Conservation (phyloP, 2,113 vertebrate species). For the Phyllopteryx taeniolatus region DNA sequence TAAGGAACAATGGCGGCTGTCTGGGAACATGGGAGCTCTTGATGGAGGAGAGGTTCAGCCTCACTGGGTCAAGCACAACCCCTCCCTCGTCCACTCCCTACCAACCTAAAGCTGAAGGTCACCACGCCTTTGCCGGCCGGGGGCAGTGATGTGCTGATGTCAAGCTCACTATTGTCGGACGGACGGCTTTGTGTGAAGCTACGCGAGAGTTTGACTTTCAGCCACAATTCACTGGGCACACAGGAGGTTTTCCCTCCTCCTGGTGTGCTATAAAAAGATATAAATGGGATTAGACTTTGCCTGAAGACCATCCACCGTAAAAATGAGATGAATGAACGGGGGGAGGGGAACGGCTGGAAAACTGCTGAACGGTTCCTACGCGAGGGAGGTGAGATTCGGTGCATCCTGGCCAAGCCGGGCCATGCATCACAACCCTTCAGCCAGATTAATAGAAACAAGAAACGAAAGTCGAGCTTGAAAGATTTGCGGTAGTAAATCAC, state of each 20-base stretch:
- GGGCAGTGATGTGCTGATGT: conserved; percentile 52
- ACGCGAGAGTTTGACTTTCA: conserved; percentile 20
- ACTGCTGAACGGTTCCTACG: conserved; percentile 48
- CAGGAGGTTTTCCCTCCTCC: conserved; percentile 21
- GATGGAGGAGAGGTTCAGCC: conserved; percentile 63
- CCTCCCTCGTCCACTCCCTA: conserved; percentile 26
- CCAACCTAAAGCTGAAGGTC: conserved; percentile 63
- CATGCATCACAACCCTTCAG: conserved; percentile 61
- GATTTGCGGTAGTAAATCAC: conserved; percentile 57
- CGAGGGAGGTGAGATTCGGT: conserved; percentile 45
- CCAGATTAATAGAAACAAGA: conserved; percentile 65
- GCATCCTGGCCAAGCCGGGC: conserved; percentile 23
- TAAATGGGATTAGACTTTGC: conserved; percentile 45
- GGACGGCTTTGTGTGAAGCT: neutral
- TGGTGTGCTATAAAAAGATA: conserved; percentile 50
- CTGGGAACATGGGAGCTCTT: conserved; percentile 65
- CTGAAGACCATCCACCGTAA: conserved; percentile 45
- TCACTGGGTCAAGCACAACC: conserved; percentile 40
- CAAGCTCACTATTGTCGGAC: neutral
- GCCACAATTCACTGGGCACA: conserved; percentile 44
- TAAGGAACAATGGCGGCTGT: conserved; percentile 70
- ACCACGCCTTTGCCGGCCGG: conserved; percentile 49
- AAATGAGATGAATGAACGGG: conserved; percentile 58
- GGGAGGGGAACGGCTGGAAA: conserved; percentile 24
- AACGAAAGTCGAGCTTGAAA: conserved; percentile 39